Evolutionary conservation across 2,797 vertebrate genomes (phyloP), one percentile per base, ranked within the genome.

Genomic region (Microtus californicus): DNA sequence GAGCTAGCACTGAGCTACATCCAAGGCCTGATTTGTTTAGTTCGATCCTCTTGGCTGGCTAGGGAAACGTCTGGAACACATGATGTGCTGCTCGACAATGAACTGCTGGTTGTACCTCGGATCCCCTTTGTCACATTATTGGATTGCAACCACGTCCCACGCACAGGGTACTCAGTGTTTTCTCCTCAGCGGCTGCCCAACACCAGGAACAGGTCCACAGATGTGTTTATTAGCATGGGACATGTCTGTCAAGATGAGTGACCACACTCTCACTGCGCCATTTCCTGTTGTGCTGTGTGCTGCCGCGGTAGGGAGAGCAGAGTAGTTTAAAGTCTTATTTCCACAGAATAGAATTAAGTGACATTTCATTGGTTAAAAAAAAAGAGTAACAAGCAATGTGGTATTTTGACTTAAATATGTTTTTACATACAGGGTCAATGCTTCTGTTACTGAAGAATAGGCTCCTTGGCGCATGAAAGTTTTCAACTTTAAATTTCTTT

Each of bases 261-360:
- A 65, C 73, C 45, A 14, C 63, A 67, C 25, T 71, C 63, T 17
- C 69, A 61, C 10, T 69, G 5, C 56, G 8, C 19, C 77, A 40
- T 34, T 87, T 73, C 13, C 65, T 85, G 61, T 51, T 69, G 63
- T 51, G n/a, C 63, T n/a, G 12, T 45, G n/a, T 71, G 29, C 51
- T 51, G 40, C 31, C 5, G 6, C 48, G 67, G 83, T 43, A 78
- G 56, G 73, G 93, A 88, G 21, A 81, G 65, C 29, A 43, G 34
- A 87, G 19, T 79, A 34, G 45, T 89, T 81, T 88, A 80, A 78
- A 59, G 56, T 85, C 31, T 34, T 71, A 54, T 81, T 96, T 74
- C 48, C 61, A 69, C 45, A 82, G 34, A 82, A 31, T 74, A 63
- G 37, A 93, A 78, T 92, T 71, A 81, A 82, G 78, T 90, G 56